phyloP scores from a whole-genome alignment of 2,113 vertebrate genomes.

The Trichechus manatus region DNA sequence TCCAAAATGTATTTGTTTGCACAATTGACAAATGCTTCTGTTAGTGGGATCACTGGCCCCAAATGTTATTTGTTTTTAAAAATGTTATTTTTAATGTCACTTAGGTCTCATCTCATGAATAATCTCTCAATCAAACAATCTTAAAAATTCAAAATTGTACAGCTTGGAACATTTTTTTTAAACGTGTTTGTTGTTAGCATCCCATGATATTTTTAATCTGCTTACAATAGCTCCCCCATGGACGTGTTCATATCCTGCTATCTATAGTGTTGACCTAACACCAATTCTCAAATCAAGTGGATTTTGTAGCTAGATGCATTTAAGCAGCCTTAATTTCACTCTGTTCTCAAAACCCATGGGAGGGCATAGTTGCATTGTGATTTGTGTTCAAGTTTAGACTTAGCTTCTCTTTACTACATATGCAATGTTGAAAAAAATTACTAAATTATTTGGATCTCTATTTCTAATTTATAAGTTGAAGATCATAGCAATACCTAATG shows the following conservation, averaged over 20 bases:
- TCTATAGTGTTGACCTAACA: background rate
- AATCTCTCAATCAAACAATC: slow-evolving; percentile 8
- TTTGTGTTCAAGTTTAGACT: background rate
- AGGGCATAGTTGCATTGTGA: background rate
- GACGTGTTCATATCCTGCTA: background rate
- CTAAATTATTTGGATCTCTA: background rate
- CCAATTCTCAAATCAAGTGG: background rate
- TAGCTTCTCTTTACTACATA: background rate
- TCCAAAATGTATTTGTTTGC: slow-evolving; percentile 36
- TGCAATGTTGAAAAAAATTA: background rate
- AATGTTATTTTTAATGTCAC: slow-evolving; percentile 32
- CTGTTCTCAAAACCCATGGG: background rate
- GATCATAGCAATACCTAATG: background rate
- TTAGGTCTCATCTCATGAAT: background rate
- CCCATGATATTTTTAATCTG: background rate
- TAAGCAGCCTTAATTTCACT: background rate
- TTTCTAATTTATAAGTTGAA: background rate
- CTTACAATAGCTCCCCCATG: background rate
- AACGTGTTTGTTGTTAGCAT: background rate
- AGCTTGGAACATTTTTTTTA: background rate
- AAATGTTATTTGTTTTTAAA: background rate
- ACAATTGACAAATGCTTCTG: background rate
- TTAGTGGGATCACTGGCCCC: slow-evolving; percentile 1
- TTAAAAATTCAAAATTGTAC: background rate
- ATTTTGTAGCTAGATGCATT: background rate